Evolutionary conservation across 2,113 vertebrate genomes (phyloP).

Genomic region (Okapia johnstoni): DNA sequence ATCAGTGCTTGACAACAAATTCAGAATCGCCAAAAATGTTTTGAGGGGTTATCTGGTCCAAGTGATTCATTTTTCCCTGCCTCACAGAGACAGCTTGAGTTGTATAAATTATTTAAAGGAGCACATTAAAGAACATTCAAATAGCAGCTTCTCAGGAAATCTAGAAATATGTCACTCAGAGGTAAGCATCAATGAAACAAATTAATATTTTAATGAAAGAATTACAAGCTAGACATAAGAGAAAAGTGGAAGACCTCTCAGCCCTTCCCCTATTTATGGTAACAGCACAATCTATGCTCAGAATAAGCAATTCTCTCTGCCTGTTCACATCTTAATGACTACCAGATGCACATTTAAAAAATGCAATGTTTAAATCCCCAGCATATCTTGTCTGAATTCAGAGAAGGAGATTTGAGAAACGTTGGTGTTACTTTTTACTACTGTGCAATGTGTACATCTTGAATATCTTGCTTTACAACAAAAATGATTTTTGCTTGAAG

Average conservation of each 20-base stretch:
- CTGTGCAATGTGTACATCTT: conserved; percentile 57
- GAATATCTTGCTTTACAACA: conserved; percentile 44
- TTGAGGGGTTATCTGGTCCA: conserved; percentile 4
- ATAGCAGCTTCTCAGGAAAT: not conserved
- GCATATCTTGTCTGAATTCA: conserved; percentile 71
- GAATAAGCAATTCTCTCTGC: conserved; percentile 46
- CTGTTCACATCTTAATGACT: conserved; percentile 69
- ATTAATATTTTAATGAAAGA: conserved; percentile 40
- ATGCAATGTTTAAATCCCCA: conserved; percentile 74
- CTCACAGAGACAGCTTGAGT: conserved; percentile 57
- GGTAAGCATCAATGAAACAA: not conserved
- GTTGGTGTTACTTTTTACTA: conserved; percentile 48
- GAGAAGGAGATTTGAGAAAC: conserved; percentile 57
- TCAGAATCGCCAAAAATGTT: not conserved
- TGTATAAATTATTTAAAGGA: conserved; percentile 71
- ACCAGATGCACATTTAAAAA: conserved; percentile 76
- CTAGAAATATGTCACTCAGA: conserved; percentile 21
- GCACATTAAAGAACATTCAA: conserved; percentile 58
- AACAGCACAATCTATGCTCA: conserved; percentile 69
- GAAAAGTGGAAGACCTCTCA: conserved; percentile 33
- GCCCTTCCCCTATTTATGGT: not conserved
- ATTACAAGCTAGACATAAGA: conserved; percentile 75
- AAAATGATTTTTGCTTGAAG: conserved; percentile 50
- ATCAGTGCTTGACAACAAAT: not conserved
- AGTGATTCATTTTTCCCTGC: conserved; percentile 25